Evolutionary conservation across 2,888 invertebrate species (phyloP).

Genomic region (Rhagium mordax): DNA sequence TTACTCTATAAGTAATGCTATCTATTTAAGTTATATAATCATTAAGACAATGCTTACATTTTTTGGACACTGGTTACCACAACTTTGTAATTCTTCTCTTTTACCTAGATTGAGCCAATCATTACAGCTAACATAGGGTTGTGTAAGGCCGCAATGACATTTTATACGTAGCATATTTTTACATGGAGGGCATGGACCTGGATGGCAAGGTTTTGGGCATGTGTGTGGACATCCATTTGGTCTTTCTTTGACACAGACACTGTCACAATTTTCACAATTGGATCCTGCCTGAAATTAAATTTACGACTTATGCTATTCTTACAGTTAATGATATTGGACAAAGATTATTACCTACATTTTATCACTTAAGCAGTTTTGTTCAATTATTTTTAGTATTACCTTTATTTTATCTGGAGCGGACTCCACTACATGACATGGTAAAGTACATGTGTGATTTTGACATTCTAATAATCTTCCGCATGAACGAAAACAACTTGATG

Average conservation of each 20-base stretch:
- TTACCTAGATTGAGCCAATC: constrained; percentile 76
- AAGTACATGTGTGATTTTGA: constrained; percentile 83
- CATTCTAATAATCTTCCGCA: constrained; percentile 84
- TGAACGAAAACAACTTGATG: constrained; percentile 83
- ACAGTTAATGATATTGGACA: neutral
- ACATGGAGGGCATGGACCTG: constrained; percentile 84
- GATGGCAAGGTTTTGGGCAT: constrained; percentile 82
- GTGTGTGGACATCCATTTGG: constrained; percentile 83
- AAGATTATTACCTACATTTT: neutral
- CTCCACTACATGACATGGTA: constrained; percentile 81
- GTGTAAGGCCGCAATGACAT: constrained; percentile 88
- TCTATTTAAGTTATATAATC: neutral
- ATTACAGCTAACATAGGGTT: constrained; percentile 82
- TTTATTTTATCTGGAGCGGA: constrained; percentile 64
- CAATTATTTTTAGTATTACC: constrained; percentile 51
- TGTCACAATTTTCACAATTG: constrained; percentile 75
- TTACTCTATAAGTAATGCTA: too few relatives aligned
- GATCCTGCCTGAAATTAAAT: constrained; percentile 64
- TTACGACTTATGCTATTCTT: constrained; percentile 12
- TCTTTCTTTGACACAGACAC: constrained; percentile 76
- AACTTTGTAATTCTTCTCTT: constrained; percentile 71
- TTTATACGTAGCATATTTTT: constrained; percentile 77
- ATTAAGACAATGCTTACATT: constrained; percentile 72
- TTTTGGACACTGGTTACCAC: constrained; percentile 90
- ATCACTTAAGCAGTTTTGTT: too few relatives aligned